Base-by-base conservation (phyloP, 2,113 vertebrate species). In the Petrocephalus microphthalmus region DNA sequence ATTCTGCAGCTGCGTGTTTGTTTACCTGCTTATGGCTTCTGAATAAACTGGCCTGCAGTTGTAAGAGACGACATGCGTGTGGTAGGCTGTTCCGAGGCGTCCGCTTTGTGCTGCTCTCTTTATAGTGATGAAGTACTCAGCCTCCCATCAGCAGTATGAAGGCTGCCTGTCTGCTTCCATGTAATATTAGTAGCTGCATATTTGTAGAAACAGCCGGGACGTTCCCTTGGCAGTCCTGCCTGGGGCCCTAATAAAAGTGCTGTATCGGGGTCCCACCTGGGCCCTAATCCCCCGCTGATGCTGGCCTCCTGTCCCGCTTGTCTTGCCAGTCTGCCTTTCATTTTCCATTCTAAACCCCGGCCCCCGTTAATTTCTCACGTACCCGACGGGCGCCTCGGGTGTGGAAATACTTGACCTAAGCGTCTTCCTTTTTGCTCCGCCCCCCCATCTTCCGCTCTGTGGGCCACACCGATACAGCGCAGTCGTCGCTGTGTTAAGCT, bases 341-440 rank as follows among this genome's bases (percentile, higher is more conserved):
- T 85, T 85, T 25, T 33, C 22, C 82, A n/a, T 52, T 22, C 6
- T 19, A 42, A 5, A 11, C 22, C 81, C 19, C 37, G 15, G 0
- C 82, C 51, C 49, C 5, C n/a, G 7, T n/a, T 83, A 53, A 85
- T 85, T 85, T 51, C 7, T 84, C 51, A 53, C 13, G 2, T 54
- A 53, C 51, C 84, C 25, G 2, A n/a, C 45, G n/a, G 8, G 56
- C 8, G 33, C 87, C 67, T 6, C 67, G 17, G 42, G 85, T 29
- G 8, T 74, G 86, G 87, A 87, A 87, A 87, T 51, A 20, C 49
- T 87, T 52, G 29, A 54, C 67, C 49, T 53, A 20, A 82, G 56
- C 78, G 17, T 20, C 64, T 45, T 52, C 47, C 87, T 17, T 10
- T 82, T 19, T 82, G 13, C 19, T 20, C 29, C 86, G 3, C 60